Base-by-base conservation (phyloP, 2,797 vertebrate genomes). In the Acanthurus leucopareius region DNA sequence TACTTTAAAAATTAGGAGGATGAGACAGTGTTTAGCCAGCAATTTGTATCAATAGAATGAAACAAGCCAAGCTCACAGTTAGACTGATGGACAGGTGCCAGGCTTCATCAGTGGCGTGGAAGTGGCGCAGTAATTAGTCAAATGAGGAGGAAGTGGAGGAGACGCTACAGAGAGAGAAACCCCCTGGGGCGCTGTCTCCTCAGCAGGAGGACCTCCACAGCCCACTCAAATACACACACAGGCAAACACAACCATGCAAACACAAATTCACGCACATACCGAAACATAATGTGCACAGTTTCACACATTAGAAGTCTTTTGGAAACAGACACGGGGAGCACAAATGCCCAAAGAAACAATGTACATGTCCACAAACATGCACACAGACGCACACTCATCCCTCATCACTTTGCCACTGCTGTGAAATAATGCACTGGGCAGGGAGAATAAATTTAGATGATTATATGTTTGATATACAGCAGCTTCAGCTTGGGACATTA, bases 61-160 rank as follows among this genome's bases (percentile, higher is more conserved):
- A 85, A 63, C 65, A 61, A 76, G 81, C 73, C 57, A 64, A 84
- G 79, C 71, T 78, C 73, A 54, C 78, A 64, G 84, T 85, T 52
- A 61, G 69, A 67, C 79, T 89, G 93, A 95, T 89, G 90, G 95
- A 91, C 92, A 93, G 90, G 90, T 91, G 91, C 90, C 91, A 91
- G 88, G 91, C 90, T 88, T 89, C 89, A 89, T 95, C 91, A 91
- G 82, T 73, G 78, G 82, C 32, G 82, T 91, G 89, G 86, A 94
- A 94, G 87, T 89, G 83, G 86, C 71, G 77, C 79, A 80, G 89
- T 93, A 92, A 94, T 95, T 94, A 94, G 90, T 86, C 83, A 93
- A 91, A 94, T 91, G 92, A 93, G 90, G 73, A 91, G 87, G 77
- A 91, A 88, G 85, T 76, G 77, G 72, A 91, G 79, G 74, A 89